phyloP scores from a whole-genome alignment of 64 coral and sea anemone species.

The Exaiptasia diaphana region DNA sequence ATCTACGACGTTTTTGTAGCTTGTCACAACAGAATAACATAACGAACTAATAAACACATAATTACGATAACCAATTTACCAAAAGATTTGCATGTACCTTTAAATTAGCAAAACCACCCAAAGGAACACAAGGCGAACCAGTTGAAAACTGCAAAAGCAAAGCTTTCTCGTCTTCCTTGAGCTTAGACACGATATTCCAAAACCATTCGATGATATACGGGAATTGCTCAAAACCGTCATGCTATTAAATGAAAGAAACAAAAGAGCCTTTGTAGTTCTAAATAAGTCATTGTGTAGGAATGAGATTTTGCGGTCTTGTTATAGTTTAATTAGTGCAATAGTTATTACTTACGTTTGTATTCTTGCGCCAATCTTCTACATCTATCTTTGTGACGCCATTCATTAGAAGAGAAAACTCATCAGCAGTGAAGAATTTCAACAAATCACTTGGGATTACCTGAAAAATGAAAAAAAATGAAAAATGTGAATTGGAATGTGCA shows the following conservation, averaged over 20 bases:
- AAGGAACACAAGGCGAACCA: slow-evolving; percentile 73
- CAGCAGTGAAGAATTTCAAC: slow-evolving; percentile 78
- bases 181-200: slow-evolving; percentile 59
- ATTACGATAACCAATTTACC: too few relatives aligned
- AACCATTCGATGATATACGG: slow-evolving; percentile 80
- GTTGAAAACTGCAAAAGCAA: slow-evolving; percentile 85
- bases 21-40: too few relatives aligned
- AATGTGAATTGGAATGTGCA: background rate
- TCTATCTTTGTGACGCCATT: slow-evolving; percentile 85
- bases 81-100: slow-evolving; percentile 65
- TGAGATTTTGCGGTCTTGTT: background rate
- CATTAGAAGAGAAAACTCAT: slow-evolving; percentile 90
- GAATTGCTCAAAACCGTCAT: too few relatives aligned
- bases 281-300: background rate
- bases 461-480: background rate
- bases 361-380: slow-evolving; percentile 78
- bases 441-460: slow-evolving; percentile 79
- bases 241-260: background rate
- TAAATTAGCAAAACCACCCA: slow-evolving; percentile 82
- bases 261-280: background rate
- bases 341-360: slow-evolving; percentile 61
- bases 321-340: background rate
- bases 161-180: slow-evolving; percentile 96
- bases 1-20: too few relatives aligned
- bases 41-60: too few relatives aligned